Conservation (phyloP, 2,888 invertebrate genomes). For the Argyresthia albistria region DNA sequence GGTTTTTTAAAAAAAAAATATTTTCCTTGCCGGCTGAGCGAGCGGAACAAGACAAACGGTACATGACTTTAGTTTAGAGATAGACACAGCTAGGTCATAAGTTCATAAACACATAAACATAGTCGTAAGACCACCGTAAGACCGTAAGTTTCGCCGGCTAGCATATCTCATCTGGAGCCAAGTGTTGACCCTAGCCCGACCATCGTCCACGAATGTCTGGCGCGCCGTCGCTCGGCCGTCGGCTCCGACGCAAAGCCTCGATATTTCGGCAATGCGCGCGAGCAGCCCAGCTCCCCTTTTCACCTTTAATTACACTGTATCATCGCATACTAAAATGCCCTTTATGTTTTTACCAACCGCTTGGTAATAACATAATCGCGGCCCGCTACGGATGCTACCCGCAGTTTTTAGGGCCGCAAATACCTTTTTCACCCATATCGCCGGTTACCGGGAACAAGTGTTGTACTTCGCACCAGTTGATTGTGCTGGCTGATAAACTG, state of each 20-base stretch:
- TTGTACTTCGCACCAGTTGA: not conserved
- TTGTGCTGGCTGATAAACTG: not conserved
- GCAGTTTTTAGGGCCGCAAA: slow-evolving; percentile 30
- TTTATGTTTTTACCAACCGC: slow-evolving; percentile 46
- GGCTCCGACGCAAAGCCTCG: slow-evolving; percentile 10
- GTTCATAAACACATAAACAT: too few species aligned
- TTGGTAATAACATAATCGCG: slow-evolving; percentile 64
- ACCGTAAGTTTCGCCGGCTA: too few species aligned
- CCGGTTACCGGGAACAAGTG: not conserved
- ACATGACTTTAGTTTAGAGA: too few species aligned
- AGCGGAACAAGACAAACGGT: too few species aligned
- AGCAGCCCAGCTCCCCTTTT: slow-evolving; percentile 19
- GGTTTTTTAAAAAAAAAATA: too few species aligned
- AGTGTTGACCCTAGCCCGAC: not conserved
- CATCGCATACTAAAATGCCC: slow-evolving; percentile 69
- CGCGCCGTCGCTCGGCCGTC: slow-evolving; percentile 3
- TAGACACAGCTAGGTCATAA: too few species aligned
- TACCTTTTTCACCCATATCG: slow-evolving; percentile 7
- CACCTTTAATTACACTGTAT: slow-evolving; percentile 60
- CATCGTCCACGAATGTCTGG: slow-evolving; percentile 6
- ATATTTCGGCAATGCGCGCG: slow-evolving; percentile 17
- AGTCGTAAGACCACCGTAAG: too few species aligned
- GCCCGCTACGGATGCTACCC: slow-evolving; percentile 27
- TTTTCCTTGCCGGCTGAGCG: too few species aligned
- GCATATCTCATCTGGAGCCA: too few species aligned